Percentiles rank a stretch among this genome's conserved stretches.
These are phyloP conservation scores for Semotilus atromaculatus DNA, from an alignment of 2,797 vertebrate genomes.

Conservation along the genomic window DNA sequence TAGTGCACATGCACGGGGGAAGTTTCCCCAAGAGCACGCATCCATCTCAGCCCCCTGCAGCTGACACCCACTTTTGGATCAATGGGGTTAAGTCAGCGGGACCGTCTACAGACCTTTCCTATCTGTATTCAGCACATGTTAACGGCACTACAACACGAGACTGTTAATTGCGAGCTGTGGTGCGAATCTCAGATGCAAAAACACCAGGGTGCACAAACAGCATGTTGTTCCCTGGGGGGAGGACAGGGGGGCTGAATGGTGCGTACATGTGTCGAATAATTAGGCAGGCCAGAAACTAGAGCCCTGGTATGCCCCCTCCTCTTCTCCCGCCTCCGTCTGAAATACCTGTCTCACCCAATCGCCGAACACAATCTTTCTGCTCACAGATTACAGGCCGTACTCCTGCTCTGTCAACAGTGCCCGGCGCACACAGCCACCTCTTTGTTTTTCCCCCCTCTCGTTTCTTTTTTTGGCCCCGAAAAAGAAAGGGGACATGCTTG, in stretches of 20 bases:
- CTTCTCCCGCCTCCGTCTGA: conserved; percentile 54
- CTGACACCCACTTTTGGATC: conserved; percentile 58
- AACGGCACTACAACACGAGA: conserved; percentile 76
- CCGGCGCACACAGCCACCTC: conserved; percentile 53
- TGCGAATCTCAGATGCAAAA: conserved; percentile 73
- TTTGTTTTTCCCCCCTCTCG: conserved; percentile 52
- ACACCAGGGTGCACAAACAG: conserved; percentile 76
- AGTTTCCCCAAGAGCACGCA: conserved; percentile 33
- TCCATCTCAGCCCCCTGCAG: conserved; percentile 46
- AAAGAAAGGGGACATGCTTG: conserved; percentile 44
- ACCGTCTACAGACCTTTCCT: conserved; percentile 57
- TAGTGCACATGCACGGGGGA: conserved; percentile 47
- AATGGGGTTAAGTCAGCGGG: conserved; percentile 58
- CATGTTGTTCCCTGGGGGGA: conserved; percentile 73
- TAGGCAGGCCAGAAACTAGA: conserved; percentile 70
- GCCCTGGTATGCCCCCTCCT: conserved; percentile 47
- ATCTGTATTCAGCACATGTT: conserved; percentile 57
- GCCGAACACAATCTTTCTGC: conserved; percentile 54
- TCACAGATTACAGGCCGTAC: conserved; percentile 53
- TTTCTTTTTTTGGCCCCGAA: conserved; percentile 6
- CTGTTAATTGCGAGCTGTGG: conserved; percentile 77
- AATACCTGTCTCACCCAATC: conserved; percentile 73
- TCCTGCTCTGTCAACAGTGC: conserved; percentile 58
- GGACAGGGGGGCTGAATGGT: conserved; percentile 62
- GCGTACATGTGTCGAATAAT: conserved; percentile 80